Evolutionary conservation across 2,113 vertebrate species (phyloP).

Genomic region (Muntiacus reevesi): DNA sequence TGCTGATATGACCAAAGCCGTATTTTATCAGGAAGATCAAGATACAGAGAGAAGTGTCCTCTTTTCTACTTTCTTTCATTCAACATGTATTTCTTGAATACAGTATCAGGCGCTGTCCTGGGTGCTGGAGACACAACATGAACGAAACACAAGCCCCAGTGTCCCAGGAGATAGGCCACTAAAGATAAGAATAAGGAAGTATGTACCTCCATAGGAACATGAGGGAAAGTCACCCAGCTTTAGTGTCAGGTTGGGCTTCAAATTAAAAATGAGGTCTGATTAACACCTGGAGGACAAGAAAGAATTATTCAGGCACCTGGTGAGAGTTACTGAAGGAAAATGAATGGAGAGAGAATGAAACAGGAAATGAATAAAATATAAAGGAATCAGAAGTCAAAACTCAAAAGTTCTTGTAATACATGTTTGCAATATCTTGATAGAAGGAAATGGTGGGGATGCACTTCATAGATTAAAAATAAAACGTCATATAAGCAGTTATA

Average conservation of each 20-base stretch:
- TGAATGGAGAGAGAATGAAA: background rate
- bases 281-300: background rate
- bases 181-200: background rate
- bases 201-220: background rate
- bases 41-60: background rate
- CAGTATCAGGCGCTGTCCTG: background rate
- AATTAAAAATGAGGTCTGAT: background rate
- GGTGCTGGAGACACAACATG: background rate
- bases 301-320: background rate
- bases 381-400: background rate
- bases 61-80: background rate
- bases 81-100: background rate
- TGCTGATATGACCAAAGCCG: background rate
- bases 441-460: background rate
- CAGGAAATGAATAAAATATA: background rate
- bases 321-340: background rate
- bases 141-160: background rate
- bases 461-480: background rate
- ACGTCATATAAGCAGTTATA: background rate
- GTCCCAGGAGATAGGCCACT: background rate
- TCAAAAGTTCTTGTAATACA: background rate
- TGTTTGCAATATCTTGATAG: background rate
- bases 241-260: background rate
- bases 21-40: slow-evolving; percentile 20
- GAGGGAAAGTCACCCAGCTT: background rate